Evolutionary conservation across 2,888 invertebrate genomes (phyloP).

Genomic region (Trachelus iudaicus): DNA sequence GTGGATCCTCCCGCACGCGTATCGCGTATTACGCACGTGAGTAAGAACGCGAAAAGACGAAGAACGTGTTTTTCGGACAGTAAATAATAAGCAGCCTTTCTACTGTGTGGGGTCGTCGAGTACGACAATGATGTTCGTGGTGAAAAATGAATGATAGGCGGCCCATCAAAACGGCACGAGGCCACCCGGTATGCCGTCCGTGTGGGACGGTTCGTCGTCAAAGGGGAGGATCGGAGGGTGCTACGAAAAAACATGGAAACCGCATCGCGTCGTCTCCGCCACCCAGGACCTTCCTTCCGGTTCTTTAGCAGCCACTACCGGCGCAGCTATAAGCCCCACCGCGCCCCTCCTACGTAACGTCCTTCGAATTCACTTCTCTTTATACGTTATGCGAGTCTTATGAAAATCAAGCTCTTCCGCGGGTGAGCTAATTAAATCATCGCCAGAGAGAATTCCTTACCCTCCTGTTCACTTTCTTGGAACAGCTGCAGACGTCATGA

Average conservation of each 20-base stretch:
- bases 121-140: constrained; percentile 51
- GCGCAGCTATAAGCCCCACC: constrained; percentile 16
- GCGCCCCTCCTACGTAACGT: constrained; percentile 11
- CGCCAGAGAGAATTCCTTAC: background rate
- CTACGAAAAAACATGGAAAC: constrained; percentile 67
- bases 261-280: constrained; percentile 63
- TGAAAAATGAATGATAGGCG: constrained; percentile 51
- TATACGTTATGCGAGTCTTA: background rate
- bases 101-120: constrained; percentile 37
- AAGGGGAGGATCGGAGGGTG: constrained; percentile 34
- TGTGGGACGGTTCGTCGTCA: constrained; percentile 25
- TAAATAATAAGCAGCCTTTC: constrained; percentile 42
- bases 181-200: constrained; percentile 47
- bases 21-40: background rate
- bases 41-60: background rate
- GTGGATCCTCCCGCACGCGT: background rate
- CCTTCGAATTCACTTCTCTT: background rate
- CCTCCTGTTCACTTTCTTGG: background rate
- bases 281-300: constrained; percentile 62
- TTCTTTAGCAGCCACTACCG: constrained; percentile 30
- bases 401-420: background rate
- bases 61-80: constrained; percentile 14
- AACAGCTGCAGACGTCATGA: background rate
- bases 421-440: constrained; percentile 48
- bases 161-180: constrained; percentile 60